These are phyloP conservation scores for Poecilia wingei DNA, from an alignment of 2,797 vertebrate species.

Conservation along the genomic window DNA sequence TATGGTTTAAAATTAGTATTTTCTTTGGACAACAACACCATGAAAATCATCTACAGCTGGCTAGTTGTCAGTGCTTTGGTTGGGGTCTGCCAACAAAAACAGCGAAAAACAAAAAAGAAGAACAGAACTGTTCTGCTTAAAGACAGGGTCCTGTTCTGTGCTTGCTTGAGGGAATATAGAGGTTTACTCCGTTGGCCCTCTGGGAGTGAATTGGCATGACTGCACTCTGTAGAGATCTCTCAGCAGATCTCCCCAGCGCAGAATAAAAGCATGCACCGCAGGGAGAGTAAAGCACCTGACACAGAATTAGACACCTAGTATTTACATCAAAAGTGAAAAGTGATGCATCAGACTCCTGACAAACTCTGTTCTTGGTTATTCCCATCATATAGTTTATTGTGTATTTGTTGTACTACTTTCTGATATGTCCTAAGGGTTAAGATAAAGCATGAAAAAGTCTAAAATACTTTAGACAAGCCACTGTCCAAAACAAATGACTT, in stretches of 20 bases:
- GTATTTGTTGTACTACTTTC: slow-evolving; percentile 57
- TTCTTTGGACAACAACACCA: slow-evolving; percentile 16
- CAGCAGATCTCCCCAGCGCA: slow-evolving; percentile 26
- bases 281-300: slow-evolving; percentile 13
- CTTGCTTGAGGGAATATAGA: slow-evolving; percentile 51
- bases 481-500: slow-evolving; percentile 6
- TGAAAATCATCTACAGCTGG: slow-evolving; percentile 9
- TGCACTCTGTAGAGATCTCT: slow-evolving; percentile 53
- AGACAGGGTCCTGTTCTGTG: slow-evolving; percentile 19
- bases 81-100: slow-evolving; percentile 34
- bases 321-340: slow-evolving; percentile 25
- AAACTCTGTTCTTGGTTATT: slow-evolving; percentile 30
- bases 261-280: slow-evolving; percentile 16
- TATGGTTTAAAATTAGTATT: slow-evolving; percentile 22
- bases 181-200: slow-evolving; percentile 47
- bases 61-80: not conserved
- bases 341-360: slow-evolving; percentile 10
- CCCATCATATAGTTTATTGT: slow-evolving; percentile 37
- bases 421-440: slow-evolving; percentile 30
- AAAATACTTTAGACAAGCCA: not conserved
- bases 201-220: slow-evolving; percentile 52
- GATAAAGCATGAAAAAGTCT: not conserved
- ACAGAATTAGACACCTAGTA: slow-evolving; percentile 9
- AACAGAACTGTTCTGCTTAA: slow-evolving; percentile 38
- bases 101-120: slow-evolving; percentile 50